Evolutionary conservation across 2,113 vertebrate species (phyloP), one percentile per base, ranked within the genome.

Genomic region (Halcyon malimbica): DNA sequence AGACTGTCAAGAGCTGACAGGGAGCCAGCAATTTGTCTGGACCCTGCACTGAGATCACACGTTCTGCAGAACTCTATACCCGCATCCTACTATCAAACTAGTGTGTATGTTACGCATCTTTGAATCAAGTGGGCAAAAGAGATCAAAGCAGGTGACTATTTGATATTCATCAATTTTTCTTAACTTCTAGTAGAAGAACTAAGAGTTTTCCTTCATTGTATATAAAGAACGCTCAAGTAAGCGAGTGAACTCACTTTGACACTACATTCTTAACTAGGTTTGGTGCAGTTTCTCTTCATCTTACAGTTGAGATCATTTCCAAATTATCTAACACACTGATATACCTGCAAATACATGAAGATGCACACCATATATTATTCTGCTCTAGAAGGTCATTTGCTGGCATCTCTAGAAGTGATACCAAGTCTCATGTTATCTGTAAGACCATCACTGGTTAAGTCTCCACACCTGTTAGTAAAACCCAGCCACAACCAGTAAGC

Each of bases 331-430:
- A 70, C 3, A 41, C 2, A 54, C 20, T 2, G 19, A 60, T 23
- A 25, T 3, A 73, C 5, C 50, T 10, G 2, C 57, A 84, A 48
- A 78, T 23, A 70, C 0, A 5, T 1, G 28, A 4, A 23, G 51
- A 16, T 3, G 3, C 16, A n/a, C 0, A 1, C 6, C 35, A 73
- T 26, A n/a, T 6, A 51, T 33, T 26, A 4, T 17, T n/a, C 25
- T 57, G 59, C 42, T 39, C 60, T 35, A 41, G 2, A 50, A 80
- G 2, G 5, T 8, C n/a, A 24, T 44, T 68, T 75, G 14, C 3
- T 42, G 54, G 51, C 35, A 53, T 6, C 60, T 75, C 60, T 13
- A 54, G 15, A 78, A 75, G 26, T 1, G 9, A 87, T 29, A 56
- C 7, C 21, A 50, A 20, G 16, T 48, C 74, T 68, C 28, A 20